A percentile compares a stretch with the other conserved stretches of the same genome.
phyloP scores from a whole-genome alignment of 2,888 invertebrate species.

The Pterostichus niger region DNA sequence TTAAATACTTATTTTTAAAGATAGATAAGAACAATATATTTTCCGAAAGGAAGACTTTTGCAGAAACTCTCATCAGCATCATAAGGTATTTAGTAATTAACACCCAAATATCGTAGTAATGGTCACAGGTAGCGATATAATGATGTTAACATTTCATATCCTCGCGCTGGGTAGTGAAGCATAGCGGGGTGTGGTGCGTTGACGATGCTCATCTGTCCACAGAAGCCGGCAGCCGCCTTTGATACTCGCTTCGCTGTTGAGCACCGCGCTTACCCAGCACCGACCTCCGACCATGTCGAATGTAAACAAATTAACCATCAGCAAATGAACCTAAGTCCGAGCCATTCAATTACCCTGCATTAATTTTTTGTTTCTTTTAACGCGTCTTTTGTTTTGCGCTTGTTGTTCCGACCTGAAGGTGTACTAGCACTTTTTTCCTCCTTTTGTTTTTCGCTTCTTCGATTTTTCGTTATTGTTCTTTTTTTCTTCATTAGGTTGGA shows the following conservation, averaged over 20 bases:
- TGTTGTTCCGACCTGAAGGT: slow-evolving; percentile 46
- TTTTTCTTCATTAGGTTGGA: slow-evolving; percentile 42
- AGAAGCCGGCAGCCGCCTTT: slow-evolving; percentile 37
- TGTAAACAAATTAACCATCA: slow-evolving; percentile 75
- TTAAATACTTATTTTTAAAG: too few relatives aligned
- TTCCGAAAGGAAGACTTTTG: too few relatives aligned
- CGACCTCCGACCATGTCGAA: slow-evolving; percentile 72
- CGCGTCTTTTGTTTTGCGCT: slow-evolving; percentile 44
- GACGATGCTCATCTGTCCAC: slow-evolving; percentile 29
- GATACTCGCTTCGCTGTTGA: slow-evolving; percentile 9
- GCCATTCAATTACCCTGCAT: slow-evolving; percentile 48
- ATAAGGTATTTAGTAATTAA: neutral
- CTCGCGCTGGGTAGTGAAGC: neutral
- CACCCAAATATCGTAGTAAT: too few relatives aligned
- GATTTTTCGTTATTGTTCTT: slow-evolving; percentile 44
- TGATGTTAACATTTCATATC: neutral
- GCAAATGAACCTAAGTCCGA: slow-evolving; percentile 44
- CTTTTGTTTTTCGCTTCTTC: slow-evolving; percentile 40
- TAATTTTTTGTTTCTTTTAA: slow-evolving; percentile 43
- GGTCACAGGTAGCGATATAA: neutral
- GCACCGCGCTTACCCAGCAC: neutral
- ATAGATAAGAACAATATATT: too few relatives aligned
- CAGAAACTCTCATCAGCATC: neutral
- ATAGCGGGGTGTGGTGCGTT: neutral
- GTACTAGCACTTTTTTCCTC: slow-evolving; percentile 35